These are phyloP conservation scores for Chaetorhynchus papuensis DNA, from an alignment of 2,113 vertebrate species.

Conservation along the genomic window DNA sequence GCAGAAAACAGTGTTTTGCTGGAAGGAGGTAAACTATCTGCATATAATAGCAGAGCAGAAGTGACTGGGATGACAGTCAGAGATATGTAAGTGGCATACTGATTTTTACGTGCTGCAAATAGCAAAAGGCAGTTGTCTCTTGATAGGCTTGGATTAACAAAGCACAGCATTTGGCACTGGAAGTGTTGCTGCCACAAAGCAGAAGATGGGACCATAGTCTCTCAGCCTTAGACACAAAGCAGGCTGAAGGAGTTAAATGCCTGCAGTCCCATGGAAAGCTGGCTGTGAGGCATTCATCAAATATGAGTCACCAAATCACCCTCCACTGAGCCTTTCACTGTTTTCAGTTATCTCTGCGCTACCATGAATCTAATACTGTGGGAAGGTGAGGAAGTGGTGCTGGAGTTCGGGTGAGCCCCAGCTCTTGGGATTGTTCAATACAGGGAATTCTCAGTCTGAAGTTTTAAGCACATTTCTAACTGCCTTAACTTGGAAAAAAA, in stretches of 20 bases:
- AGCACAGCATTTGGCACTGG: neutral
- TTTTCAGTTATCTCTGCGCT: neutral
- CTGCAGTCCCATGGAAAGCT: neutral
- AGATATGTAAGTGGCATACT: neutral
- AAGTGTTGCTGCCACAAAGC: neutral
- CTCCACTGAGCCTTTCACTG: neutral
- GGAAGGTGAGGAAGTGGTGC: neutral
- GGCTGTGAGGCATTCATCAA: neutral
- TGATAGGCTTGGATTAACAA: neutral
- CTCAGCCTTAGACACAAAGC: neutral
- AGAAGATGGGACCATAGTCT: neutral
- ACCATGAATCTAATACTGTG: neutral
- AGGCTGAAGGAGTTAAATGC: neutral
- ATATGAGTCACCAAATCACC: neutral
- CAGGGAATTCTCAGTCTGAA: neutral
- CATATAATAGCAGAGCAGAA: neutral
- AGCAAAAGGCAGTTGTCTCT: neutral
- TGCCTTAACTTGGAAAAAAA: neutral
- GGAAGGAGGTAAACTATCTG: neutral
- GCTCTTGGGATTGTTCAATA: neutral
- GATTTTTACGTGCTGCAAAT: neutral
- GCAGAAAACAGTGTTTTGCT: neutral
- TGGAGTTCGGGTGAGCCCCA: neutral
- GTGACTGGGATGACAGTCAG: neutral
- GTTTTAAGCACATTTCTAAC: neutral